Evolutionary conservation across 2,113 vertebrate genomes (phyloP), one percentile per base, ranked within the genome.

Genomic region (Tricholaema leucomelas): DNA sequence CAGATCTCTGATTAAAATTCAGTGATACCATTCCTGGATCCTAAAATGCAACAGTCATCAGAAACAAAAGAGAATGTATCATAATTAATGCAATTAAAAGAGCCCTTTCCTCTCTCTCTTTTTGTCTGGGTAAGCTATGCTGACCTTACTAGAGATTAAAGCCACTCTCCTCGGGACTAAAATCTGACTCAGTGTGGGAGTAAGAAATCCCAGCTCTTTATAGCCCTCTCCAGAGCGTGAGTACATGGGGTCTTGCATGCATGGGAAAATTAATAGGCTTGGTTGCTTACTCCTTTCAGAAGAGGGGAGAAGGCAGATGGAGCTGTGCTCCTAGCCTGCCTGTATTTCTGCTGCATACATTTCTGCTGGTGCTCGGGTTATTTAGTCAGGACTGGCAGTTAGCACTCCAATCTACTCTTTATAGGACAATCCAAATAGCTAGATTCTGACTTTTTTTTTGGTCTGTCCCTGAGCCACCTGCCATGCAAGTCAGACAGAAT

Each of bases 1-100:
- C 89, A 96, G 90, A 93, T 96, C 84, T 95, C 95, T 97, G 91
- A 92, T 96, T 95, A 96, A 97, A 96, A 96, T 96, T 96, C 93
- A 94, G 93, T 87, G 81, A 81, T 83, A 94, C 83, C 91, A 92
- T 92, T 94, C 90, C 94, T 90, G 87, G 91, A 87, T 87, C 94
- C 86, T 91, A 96, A 96, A 96, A 92, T 83, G 91, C 70, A 95
- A 91, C 86, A 96, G 77, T 94, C 83, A 95, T 93, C 93, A 95
- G 92, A 97, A 95, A 96, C 83, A 92, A 91, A 94, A 86, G 91
- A 81, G 81, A 95, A 91, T 88, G 93, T 91, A 89, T 95, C 87
- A 67, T 92, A 92, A 96, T 94, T 95, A 95, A 92, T 94, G 76
- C 82, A 86, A 87, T 85, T 91, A 95, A 92, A 95, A 88, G 54